Base-by-base conservation (phyloP, 2,888 invertebrate species). In the Cerastoderma edule region DNA sequence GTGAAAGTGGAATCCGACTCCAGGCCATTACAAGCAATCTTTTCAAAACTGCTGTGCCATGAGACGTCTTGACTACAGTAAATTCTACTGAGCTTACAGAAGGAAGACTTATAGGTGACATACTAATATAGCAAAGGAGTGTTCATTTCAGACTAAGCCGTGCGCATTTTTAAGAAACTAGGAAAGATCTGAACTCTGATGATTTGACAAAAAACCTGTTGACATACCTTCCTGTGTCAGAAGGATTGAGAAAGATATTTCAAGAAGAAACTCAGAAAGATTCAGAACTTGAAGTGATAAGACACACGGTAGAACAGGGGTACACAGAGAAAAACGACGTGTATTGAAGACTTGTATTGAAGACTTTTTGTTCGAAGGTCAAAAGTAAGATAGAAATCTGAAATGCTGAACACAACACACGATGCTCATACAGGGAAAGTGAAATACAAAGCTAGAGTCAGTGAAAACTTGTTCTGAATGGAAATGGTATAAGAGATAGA, bases 101-200 rank as follows among this genome's bases (percentile, higher is more conserved):
- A 54, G 22, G 75, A 81, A 33, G 73, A 75, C 30, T 33, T 81
- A 0, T 24, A 44, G 8, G 44, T 78, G 6, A 39, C 22, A 8
- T 78, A 72, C 44, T 67, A 72, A 16, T 71, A 72, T 19, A 73
- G 73, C 1, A 73, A 57, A 32, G 16, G 66, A 63, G 72, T 76
- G 75, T 66, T 67, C 39, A 72, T 68, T 16, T 64, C 70, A 33
- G 76, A 76, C 39, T 68, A n/a, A 70, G 70, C 2, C 57, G 75
- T 27, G 70, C 71, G 0, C 65, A 50, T 35, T n/a, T 48, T 32
- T 19, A 33, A n/a, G 44, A 53, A 30, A 50, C 74, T 13, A 48
- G 5, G 48, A 60, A 56, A 46, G 65, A 67, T 16, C 28, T 72
- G 33, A 57, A 27, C 22, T 32, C 6, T 53, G 67, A 50, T 27